Base-by-base conservation (phyloP, 2,888 invertebrate species). In the Agrochola litura region DNA sequence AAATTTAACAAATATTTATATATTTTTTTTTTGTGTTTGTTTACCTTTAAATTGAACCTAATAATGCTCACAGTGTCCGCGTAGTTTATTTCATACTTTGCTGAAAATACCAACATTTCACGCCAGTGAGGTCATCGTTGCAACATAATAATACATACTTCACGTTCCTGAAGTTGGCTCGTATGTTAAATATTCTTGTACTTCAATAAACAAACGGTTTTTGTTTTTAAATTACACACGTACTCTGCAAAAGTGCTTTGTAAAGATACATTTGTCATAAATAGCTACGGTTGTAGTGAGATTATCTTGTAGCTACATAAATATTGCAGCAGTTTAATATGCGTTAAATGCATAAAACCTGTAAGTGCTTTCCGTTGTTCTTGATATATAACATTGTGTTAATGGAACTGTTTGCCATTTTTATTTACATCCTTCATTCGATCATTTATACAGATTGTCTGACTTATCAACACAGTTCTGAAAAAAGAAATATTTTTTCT, bases 401-500 rank as follows among this genome's bases (percentile, higher is more conserved):
- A 25, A 16, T 52, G n/a, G 8, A 30, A 16, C 8, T 76, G 25
- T 52, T 49, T 25, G 1, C 6, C 25, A 66, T 6, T 41, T n/a
- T 30, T 12, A n/a, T 67, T 9, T 49, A 12, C 16, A 54, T 54
- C 3, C 14, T 16, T 66, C 41, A 30, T 37, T 83, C 30, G 49
- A 77, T 83, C 30, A 49, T 63, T 41, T 49, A 67, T 19, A 43
- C n/a, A 22, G 16, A 60, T 6, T 49, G 43, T 49, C 63, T 63
- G 37, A 61, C 52, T 61, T 66, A 41, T 67, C 16, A 30, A 41
- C 41, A 63, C 16, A 67, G 22, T 78, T 16, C 25, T 25, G 14
- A 43, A 52, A 67, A 52, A 83, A 49, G 1, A 25, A 78, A 78
- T 49, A n/a, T 78, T 78, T 77, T 30, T 63, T 63, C 63, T 49